These are phyloP conservation scores for Machimus rusticus DNA, from an alignment of 2,888 invertebrate genomes.

Conservation along the genomic window DNA sequence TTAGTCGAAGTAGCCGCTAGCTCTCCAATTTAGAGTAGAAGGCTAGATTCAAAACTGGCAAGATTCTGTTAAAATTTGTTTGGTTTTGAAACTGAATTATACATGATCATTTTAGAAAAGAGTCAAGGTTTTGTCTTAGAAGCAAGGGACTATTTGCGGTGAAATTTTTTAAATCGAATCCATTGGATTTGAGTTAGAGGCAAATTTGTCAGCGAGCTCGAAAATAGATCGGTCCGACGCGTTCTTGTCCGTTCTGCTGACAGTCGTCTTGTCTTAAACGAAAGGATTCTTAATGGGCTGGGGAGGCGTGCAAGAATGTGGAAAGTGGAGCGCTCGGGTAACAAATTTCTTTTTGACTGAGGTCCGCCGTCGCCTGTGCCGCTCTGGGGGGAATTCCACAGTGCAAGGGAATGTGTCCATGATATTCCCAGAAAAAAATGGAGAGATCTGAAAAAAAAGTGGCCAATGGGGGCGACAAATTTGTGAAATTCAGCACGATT, in stretches of 20 bases:
- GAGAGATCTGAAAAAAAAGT: neutral
- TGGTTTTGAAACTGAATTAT: too few relatives aligned
- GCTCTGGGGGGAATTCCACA: neutral
- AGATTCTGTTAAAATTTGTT: too few relatives aligned
- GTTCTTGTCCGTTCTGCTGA: neutral
- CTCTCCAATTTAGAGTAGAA: too few relatives aligned
- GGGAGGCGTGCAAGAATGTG: slow-evolving; percentile 29
- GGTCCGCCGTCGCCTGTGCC: neutral
- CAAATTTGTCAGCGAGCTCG: neutral
- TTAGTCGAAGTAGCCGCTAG: too few relatives aligned
- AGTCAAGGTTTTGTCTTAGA: neutral
- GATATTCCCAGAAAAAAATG: neutral
- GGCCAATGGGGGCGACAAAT: neutral
- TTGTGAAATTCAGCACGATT: slow-evolving; percentile 35
- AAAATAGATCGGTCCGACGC: neutral
- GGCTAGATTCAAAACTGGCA: too few relatives aligned
- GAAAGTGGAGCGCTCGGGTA: neutral
- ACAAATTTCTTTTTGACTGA: slow-evolving; percentile 34
- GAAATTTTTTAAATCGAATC: neutral
- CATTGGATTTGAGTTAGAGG: neutral
- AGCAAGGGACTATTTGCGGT: neutral
- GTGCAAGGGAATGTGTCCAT: neutral
- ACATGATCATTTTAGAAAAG: neutral
- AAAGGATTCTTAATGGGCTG: neutral
- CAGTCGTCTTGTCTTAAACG: neutral